Percentiles rank a stretch among this genome's conserved stretches.
Conservation (phyloP, 92 coral and sea anemone species). For the Plumapathes pennacea region DNA sequence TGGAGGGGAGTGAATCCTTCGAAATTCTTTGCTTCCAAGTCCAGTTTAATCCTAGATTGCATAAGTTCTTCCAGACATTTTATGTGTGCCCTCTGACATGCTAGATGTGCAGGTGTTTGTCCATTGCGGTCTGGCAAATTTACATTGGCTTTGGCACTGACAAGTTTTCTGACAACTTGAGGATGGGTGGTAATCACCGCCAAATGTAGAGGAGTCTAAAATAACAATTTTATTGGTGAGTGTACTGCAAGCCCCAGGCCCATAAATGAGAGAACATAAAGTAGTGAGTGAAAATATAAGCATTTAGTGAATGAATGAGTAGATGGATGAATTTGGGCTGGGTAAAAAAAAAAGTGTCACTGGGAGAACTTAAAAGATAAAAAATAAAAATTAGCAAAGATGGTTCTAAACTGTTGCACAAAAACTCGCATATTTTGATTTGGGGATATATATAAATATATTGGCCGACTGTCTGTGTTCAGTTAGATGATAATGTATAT, state of each 20-base stretch:
- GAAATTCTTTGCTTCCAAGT: conserved; percentile 68
- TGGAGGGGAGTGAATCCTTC: conserved; percentile 86
- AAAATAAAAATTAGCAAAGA: not conserved
- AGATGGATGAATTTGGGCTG: no score
- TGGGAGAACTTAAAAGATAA: no score
- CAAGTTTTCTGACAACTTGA: conserved; percentile 47
- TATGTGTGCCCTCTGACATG: conserved; percentile 67
- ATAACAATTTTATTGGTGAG: not conserved
- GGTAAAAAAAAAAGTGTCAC: no score
- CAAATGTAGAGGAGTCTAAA: conserved; percentile 85
- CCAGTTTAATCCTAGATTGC: conserved; percentile 2
- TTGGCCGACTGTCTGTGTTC: no score
- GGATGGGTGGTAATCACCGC: conserved; percentile 92
- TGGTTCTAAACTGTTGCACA: not conserved
- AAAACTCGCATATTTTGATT: not conserved
- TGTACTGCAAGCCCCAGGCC: not conserved
- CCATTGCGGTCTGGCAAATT: conserved; percentile 94
- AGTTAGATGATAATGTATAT: no score
- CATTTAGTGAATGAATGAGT: no score
- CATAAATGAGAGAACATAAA: no score
- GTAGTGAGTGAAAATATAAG: no score
- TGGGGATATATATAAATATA: no score
- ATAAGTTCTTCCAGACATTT: conserved; percentile 70
- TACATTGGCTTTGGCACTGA: conserved; percentile 72
- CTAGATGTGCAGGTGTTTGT: conserved; percentile 84